Base-by-base conservation (phyloP, 2,113 vertebrate species). In the Hydropotes inermis region DNA sequence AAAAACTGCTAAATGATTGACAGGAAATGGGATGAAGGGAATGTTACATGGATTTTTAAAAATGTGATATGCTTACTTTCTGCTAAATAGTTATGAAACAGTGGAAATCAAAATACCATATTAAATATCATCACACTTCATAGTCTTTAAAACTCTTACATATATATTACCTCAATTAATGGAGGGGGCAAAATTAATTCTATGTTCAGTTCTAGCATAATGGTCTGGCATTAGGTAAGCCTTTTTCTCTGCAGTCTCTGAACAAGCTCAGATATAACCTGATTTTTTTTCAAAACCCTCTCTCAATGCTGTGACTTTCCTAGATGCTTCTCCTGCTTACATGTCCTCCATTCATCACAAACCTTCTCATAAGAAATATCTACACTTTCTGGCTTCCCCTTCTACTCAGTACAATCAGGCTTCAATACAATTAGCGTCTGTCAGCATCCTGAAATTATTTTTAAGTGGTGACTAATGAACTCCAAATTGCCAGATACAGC, bases 121-220 rank as follows among this genome's bases (percentile, higher is more conserved):
- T 92, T 86, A 97, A 93, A 57, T 94, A 28, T 45, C 74, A 58
- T 17, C 83, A 39, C 7, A 27, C n/a, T 95, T 94, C 89, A 74
- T 55, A 64, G 58, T 70, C 92, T 96, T 96, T 45, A 61, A 87
- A 97, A 83, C 60, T 70, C 55, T 76, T 93, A 81, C 13, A 23
- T 43, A 58, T 89, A 7, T 67, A 47, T 91, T 87, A 58, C 55
- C 84, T 95, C 85, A 97, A 58, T 90, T 58, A 83, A 89, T 88
- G 55, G 43, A 27, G 28, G 30, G 91, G 13, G 58, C 28, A 92
- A 54, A 93, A 95, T 61, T 96, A 90, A 82, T 95, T 86, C 45
- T 95, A 36, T 54, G 84, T 94, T 94, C 74, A 91, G 78, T 94
- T 96, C 21, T 83, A 52, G 43, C 74, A 97, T 39, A 94, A 61